Conservation (phyloP, 2,888 invertebrate species). For the Griposia aprilina region DNA sequence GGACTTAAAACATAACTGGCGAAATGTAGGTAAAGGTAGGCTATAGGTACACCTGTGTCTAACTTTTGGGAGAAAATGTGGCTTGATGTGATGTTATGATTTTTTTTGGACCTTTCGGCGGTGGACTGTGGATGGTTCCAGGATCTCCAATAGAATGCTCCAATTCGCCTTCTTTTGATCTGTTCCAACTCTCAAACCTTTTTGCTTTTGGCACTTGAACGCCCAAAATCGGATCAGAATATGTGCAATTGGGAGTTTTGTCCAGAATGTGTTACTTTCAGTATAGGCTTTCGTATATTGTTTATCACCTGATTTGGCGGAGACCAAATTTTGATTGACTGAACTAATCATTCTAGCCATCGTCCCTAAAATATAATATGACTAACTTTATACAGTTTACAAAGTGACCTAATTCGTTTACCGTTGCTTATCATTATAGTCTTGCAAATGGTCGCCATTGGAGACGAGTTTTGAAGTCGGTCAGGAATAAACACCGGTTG, state of each 20-base stretch:
- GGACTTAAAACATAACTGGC: neutral
- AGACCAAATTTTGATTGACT: neutral
- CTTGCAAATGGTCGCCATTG: slow-evolving; percentile 10
- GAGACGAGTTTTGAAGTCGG: slow-evolving; percentile 30
- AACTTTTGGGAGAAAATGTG: neutral
- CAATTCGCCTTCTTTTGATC: too few relatives aligned
- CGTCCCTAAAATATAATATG: neutral
- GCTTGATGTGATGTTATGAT: neutral
- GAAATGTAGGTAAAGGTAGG: neutral
- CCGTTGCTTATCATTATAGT: slow-evolving; percentile 32
- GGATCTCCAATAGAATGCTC: too few relatives aligned
- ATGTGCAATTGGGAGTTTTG: neutral
- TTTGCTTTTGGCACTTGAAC: neutral
- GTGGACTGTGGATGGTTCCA: neutral
- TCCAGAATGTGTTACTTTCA: neutral
- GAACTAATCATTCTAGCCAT: neutral
- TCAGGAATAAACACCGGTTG: slow-evolving; percentile 38
- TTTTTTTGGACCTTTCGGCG: too few relatives aligned
- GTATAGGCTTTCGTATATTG: neutral
- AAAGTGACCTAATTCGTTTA: slow-evolving; percentile 23
- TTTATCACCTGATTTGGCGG: neutral
- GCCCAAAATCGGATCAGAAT: neutral
- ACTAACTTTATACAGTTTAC: neutral
- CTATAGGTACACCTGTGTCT: neutral
- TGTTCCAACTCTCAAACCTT: too few relatives aligned